Percentiles rank a stretch among this genome's conserved stretches.
Conservation (phyloP, 2,888 invertebrate genomes). For the Acleris holmiana region DNA sequence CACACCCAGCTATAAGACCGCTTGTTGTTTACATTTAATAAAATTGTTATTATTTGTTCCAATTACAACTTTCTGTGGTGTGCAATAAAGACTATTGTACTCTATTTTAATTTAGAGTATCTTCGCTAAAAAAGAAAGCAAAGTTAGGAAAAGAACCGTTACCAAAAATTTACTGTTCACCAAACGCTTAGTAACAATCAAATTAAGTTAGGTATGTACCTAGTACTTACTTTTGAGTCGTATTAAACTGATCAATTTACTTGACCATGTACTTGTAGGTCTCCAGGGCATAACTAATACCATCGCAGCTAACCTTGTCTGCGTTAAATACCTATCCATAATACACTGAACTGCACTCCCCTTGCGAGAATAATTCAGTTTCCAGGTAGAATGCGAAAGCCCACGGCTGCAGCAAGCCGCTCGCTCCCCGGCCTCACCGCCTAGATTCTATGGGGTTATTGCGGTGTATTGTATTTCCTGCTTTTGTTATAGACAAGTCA, state of each 20-base stretch:
- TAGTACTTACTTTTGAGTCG: neutral
- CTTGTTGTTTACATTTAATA: too few species aligned
- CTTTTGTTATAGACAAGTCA: conserved; percentile 3
- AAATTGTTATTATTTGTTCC: too few species aligned
- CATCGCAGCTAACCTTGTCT: conserved; percentile 12
- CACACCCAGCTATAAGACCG: too few species aligned
- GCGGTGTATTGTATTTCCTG: conserved; percentile 10
- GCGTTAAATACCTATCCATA: conserved; percentile 1
- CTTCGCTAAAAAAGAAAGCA: too few species aligned
- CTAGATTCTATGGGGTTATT: neutral
- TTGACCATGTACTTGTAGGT: neutral
- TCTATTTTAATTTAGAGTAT: too few species aligned
- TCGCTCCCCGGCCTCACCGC: too few species aligned
- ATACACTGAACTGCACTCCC: conserved; percentile 2
- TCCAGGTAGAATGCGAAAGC: conserved; percentile 2
- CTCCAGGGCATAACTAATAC: conserved; percentile 1
- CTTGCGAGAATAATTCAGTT: conserved; percentile 17
- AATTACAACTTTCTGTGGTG: too few species aligned
- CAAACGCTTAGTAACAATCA: too few species aligned
- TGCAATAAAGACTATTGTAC: too few species aligned
- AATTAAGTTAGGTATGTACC: too few species aligned
- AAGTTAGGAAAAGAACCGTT: too few species aligned
- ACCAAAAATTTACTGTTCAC: too few species aligned
- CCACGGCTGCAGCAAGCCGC: neutral
- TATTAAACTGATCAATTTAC: conserved; percentile 1